These are phyloP conservation scores for Takifugu ocellatus DNA, from an alignment of 2,797 vertebrate genomes.

Conservation along the genomic window DNA sequence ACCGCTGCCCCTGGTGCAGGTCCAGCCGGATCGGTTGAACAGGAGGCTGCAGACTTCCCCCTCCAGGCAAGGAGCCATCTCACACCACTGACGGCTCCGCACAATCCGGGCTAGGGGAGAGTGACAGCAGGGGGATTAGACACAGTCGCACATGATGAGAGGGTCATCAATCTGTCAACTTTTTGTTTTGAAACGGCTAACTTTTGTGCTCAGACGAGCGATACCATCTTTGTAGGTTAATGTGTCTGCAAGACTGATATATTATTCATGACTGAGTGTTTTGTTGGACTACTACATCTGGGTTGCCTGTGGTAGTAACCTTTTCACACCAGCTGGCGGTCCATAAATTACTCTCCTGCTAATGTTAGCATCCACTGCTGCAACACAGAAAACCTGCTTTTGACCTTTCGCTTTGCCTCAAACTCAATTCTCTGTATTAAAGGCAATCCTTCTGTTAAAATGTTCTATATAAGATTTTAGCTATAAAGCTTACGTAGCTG, in stretches of 20 bases:
- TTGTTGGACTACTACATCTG: constrained; percentile 45
- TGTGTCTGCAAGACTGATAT: constrained; percentile 39
- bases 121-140: constrained; percentile 35
- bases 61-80: constrained; percentile 83
- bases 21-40: constrained; percentile 85
- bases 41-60: constrained; percentile 83
- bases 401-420: constrained; percentile 35
- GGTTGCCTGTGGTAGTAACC: constrained; percentile 62
- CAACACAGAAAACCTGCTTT: constrained; percentile 16
- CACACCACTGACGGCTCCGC: constrained; percentile 84
- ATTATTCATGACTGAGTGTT: constrained; percentile 52
- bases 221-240: constrained; percentile 25
- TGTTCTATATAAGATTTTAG: constrained; percentile 1
- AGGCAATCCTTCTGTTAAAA: constrained; percentile 5
- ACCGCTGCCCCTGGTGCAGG: constrained; percentile 82
- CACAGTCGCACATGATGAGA: constrained; percentile 11
- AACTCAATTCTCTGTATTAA: constrained; percentile 1
- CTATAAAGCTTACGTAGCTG: neutral
- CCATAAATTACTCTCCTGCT: constrained; percentile 54
- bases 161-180: constrained; percentile 23
- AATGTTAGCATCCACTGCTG: constrained; percentile 31
- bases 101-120: constrained; percentile 75
- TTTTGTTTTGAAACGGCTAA: constrained; percentile 14
- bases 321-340: constrained; percentile 60
- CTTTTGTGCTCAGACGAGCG: constrained; percentile 23